Evolutionary conservation across 2,113 vertebrate genomes (phyloP), one percentile per base, ranked within the genome.

Genomic region (Apus apus): DNA sequence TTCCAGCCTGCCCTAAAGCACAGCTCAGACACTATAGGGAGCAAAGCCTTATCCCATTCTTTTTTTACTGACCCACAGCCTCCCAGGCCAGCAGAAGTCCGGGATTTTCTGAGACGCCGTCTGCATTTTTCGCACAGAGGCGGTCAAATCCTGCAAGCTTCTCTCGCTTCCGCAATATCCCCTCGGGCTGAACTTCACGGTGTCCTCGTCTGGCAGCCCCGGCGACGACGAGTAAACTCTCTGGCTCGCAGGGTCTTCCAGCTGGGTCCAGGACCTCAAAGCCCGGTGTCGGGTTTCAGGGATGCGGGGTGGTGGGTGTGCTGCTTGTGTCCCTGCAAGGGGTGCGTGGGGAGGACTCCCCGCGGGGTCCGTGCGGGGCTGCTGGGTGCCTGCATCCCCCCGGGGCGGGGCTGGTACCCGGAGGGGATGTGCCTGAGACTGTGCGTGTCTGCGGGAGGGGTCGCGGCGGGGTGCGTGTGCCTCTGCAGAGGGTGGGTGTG

Each of bases 301-400:
- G 26, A 8, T 5, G 34, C 5, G n/a, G 40, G 50, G 40, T 8
- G n/a, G 38, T 6, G 25, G 5, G 16, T 23, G n/a, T 11, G 23
- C 71, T 36, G 60, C 19, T 62, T 36, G 68, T 7, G 48, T 6
- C 40, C n/a, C 25, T 26, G 34, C 50, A 3, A 48, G 48, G 11
- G 40, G 13, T 3, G 12, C 6, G 65, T 15, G n/a, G 7, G 22
- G 17, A 19, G 54, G 18, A 58, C 15, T 43, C 40, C 7, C 58
- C 2, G 0, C 1, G 51, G 34, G 32, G 11, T 22, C 26, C 4
- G 17, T 6, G n/a, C 5, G 66, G 51, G 32, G 60, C 32, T 16
- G 38, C 50, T 2, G 45, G 11, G 54, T 32, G 60, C 17, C 74
- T 4, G 54, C 68, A 8, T 1, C 54, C 32, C 26, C 30, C 15